Base-by-base conservation (phyloP, 2,888 invertebrate species). In the Amiota communis region DNA sequence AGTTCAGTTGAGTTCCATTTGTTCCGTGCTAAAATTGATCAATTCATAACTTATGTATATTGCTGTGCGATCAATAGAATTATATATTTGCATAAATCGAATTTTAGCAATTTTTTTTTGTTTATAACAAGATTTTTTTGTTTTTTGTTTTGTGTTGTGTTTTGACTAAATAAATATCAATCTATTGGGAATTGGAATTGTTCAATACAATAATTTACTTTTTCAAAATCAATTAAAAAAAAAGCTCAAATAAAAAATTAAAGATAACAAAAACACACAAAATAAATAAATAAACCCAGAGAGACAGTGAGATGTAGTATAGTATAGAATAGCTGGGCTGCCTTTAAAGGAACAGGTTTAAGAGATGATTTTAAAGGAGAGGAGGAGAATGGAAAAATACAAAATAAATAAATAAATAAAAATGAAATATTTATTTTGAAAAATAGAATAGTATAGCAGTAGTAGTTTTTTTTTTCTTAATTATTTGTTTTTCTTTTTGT, bases 41-140 rank as follows among this genome's bases (percentile, higher is more conserved):
- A 59, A 59, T n/a, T 17, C 10, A 65, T 23, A 51, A 51, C 51
- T 67, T 51, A 20, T 3, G 3, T 23, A 23, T 51, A 11, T 17
- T 1, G 8, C 6, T 10, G 6, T 0, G 36, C 36, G 36, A 36
- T 36, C 67, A 67, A 65, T 48, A 17, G 51, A 67, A 67, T 51
- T 67, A 20, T 67, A 20, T 1, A 51, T 67, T 67, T 51, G 67
- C 20, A 23, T 67, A 51, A 48, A 67, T 67, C 67, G 49, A 67
- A 47, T 67, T 67, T 67, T 6, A 17, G 17, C 11, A 67, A 2
- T 48, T 17, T n/a, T 36, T 13, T 9, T 47, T 13, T 65, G 15
- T 48, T 2, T 36, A 36, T 36, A 36, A 36, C 36, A 36, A 36
- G 4, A 36, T 36, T 36, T 36, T 57, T 15, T 57, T 36, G 47